Conservation (phyloP, 2,888 invertebrate genomes). For the Entomobrya multifasciata region DNA sequence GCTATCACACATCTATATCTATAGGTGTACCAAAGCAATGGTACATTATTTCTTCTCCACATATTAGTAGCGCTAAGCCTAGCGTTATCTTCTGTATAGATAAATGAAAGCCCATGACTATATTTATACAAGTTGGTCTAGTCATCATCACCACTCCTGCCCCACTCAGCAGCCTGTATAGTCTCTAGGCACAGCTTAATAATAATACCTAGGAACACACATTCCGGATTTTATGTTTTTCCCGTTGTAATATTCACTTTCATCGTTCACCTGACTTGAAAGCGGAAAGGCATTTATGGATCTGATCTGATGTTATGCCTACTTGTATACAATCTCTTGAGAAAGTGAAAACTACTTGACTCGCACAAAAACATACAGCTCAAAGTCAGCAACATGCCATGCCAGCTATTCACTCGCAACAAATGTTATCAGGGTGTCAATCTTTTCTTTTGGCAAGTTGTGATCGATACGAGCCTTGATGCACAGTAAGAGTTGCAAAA, state of each 20-base stretch:
- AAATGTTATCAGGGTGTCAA: slow-evolving; percentile 30
- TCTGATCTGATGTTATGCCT: no score
- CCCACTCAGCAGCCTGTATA: background rate
- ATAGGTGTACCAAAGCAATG: background rate
- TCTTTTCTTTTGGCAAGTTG: slow-evolving; percentile 22
- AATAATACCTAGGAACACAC: background rate
- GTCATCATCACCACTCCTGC: slow-evolving; percentile 9
- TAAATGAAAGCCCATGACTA: no score
- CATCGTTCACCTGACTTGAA: background rate
- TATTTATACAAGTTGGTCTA: background rate
- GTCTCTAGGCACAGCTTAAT: background rate
- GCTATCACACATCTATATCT: background rate
- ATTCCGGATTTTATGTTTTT: no score
- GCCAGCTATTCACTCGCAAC: slow-evolving; percentile 8
- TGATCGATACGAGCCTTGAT: background rate
- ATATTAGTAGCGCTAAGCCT: no score
- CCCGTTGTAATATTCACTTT: background rate
- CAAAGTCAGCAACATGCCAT: slow-evolving; percentile 28
- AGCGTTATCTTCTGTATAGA: no score
- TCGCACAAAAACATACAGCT: slow-evolving; percentile 13
- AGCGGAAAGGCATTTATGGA: background rate
- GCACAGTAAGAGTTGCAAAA: no score
- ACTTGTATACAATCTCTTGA: slow-evolving; percentile 18
- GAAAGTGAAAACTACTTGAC: slow-evolving; percentile 43
- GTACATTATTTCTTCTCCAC: no score